Conservation (phyloP, 2,113 vertebrate species). For the Pedetes capensis region DNA sequence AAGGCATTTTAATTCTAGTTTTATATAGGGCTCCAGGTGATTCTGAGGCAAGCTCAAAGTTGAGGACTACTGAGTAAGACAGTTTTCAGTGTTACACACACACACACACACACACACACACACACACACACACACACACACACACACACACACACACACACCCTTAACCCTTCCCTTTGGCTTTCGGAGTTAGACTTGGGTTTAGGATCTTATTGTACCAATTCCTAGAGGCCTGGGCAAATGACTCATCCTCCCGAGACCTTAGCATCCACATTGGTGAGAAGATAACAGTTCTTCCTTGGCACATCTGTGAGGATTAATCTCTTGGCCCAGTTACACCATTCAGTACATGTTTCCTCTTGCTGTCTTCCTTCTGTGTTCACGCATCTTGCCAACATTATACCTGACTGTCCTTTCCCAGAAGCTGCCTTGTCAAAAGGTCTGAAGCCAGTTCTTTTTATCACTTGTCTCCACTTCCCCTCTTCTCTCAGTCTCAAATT, state of each 20-base stretch:
- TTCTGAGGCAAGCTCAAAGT: background rate
- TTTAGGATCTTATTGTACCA: background rate
- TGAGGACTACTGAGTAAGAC: background rate
- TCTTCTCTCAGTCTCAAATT: background rate
- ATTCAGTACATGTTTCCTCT: background rate
- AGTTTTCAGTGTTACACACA: background rate
- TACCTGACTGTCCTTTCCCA: background rate
- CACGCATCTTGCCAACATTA: rapidly evolving
- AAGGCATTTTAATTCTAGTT: no score
- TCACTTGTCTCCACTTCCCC: background rate
- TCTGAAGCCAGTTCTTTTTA: background rate
- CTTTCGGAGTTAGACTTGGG: background rate
- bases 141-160: background rate
- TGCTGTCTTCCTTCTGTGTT: background rate
- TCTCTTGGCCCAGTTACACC: rapidly evolving
- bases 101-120: background rate
- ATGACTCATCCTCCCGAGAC: background rate
- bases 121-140: no score
- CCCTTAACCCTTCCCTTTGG: no score
- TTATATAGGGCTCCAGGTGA: background rate
- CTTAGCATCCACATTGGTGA: background rate
- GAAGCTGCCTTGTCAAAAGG: background rate
- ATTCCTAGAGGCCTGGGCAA: background rate
- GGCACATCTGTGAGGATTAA: background rate
- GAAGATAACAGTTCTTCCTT: background rate